Percentiles rank a stretch among this genome's conserved stretches.
phyloP scores from a whole-genome alignment of 2,888 invertebrate species.

The Scrobipalpa costella region DNA sequence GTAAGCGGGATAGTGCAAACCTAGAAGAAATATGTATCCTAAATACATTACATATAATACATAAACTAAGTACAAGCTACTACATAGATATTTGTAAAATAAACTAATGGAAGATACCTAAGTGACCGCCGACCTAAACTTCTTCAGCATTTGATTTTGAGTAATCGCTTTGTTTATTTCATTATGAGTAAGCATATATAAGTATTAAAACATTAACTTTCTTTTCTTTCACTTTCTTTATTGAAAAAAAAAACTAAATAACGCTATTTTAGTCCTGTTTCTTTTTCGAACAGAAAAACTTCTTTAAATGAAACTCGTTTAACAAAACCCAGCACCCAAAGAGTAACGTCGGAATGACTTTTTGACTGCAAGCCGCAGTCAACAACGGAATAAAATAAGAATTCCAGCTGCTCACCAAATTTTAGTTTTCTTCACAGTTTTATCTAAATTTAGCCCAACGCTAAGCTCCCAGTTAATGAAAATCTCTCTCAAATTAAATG shows the following conservation, averaged over 20 bases:
- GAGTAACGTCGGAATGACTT: not conserved
- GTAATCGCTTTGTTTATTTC: not conserved
- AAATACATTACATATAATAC: too few relatives aligned
- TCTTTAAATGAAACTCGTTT: slow-evolving; percentile 6
- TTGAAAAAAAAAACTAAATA: too few relatives aligned
- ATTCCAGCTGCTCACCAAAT: slow-evolving; percentile 10
- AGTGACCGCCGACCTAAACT: slow-evolving; percentile 5
- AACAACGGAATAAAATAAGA: not conserved
- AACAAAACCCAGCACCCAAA: not conserved
- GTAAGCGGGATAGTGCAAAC: too few relatives aligned
- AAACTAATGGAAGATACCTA: too few relatives aligned
- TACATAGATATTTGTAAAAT: too few relatives aligned
- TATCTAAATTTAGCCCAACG: slow-evolving; percentile 1
- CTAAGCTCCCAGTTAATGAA: slow-evolving; percentile 21
- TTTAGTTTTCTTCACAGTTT: not conserved
- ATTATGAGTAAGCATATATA: not conserved
- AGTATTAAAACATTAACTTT: too few relatives aligned
- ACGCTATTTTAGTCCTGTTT: not conserved
- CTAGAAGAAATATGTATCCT: too few relatives aligned
- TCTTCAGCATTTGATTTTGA: not conserved
- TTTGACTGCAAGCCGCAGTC: not conserved
- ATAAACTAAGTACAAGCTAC: too few relatives aligned
- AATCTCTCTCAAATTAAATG: slow-evolving; percentile 19
- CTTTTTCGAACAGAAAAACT: not conserved
- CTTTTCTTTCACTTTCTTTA: too few relatives aligned